Conservation (phyloP, 1,140 invertebrate species). For the Ericerus pela region DNA sequence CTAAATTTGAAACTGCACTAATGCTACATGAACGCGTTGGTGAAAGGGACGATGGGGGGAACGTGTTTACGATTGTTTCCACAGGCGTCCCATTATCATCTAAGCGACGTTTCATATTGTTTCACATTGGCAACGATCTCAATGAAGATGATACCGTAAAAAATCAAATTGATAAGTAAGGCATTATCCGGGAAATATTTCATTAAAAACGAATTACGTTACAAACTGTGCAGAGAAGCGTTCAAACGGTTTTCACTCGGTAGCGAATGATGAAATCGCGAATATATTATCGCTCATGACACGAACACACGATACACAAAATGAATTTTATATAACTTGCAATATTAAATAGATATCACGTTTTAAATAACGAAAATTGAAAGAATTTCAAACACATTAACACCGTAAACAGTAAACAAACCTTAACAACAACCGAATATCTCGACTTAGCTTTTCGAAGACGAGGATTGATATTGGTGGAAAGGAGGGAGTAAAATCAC, state of each 20-base stretch:
- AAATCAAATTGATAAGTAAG: no score
- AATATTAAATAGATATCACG: no score
- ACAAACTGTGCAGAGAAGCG: no score
- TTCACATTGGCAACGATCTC: slow-evolving; percentile 22
- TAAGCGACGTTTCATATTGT: slow-evolving; percentile 21
- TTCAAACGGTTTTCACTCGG: no score
- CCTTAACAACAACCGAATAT: slow-evolving; percentile 1
- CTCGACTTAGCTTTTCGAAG: slow-evolving; percentile 5
- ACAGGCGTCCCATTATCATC: slow-evolving; percentile 19
- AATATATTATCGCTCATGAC: no score
- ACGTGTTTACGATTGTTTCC: slow-evolving; percentile 18
- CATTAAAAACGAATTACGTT: no score
- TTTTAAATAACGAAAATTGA: neutral
- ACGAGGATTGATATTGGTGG: slow-evolving; percentile 2
- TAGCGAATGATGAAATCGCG: no score
- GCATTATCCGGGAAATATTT: no score
- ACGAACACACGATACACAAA: no score
- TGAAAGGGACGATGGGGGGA: slow-evolving; percentile 14
- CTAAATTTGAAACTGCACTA: slow-evolving; percentile 15
- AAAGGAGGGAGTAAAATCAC: slow-evolving; percentile 3
- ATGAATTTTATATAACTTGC: slow-evolving; percentile 6
- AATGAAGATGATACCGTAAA: no score
- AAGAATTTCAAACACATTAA: slow-evolving; percentile 4
- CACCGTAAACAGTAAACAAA: slow-evolving; percentile 11
- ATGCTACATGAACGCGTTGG: slow-evolving; percentile 18